Base-by-base conservation (phyloP, 1,140 invertebrate genomes). In the Drosophila rufa region DNA sequence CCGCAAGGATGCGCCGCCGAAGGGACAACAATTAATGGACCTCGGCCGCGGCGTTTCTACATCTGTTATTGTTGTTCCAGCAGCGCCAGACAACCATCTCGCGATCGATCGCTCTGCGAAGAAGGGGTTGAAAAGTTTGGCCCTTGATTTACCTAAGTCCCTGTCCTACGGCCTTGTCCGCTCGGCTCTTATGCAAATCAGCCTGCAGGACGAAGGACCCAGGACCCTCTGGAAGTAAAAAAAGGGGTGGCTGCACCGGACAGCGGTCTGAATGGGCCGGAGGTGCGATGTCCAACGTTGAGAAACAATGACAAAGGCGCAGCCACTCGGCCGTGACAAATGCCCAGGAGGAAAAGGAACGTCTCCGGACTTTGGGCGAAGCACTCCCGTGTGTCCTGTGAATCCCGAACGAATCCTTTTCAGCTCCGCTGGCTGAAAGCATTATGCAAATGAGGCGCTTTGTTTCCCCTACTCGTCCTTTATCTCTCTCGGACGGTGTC, bases 241-340 rank as follows among this genome's bases (percentile, higher is more conserved):
- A 62, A 81, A 85, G 82, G 82, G 82, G 82, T 85, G 79, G 80
- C 42, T 71, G 60, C 61, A 79, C 82, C 65, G 75, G 58, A 67
- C 67, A 70, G 59, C 57, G 59, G 46, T 43, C 59, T 56, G 43
- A 80, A 76, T 75, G 61, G 74, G 74, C 61, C 71, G 61, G 79
- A 89, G 85, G 85, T 89, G 85, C 85, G 85, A 89, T 89, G 85
- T 89, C 85, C 85, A 89, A 89, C 85, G 69, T 85, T 79, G 81
- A 84, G 85, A 81, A 85, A 90, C 85, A 89, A 89, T 90, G 85
- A 89, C 85, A 90, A 70, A 64, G 68, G 79, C 60, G 75, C 56
- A 67, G 50, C 55, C 81, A 90, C 70, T 89, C 85, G 85, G 69
- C 85, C 85, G 85, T 89, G 73, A 51, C 75, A 90, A 90, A 89